Evolutionary conservation across 30 jellyfish, hydroid and myxozoan species (phyloP).

Genomic region (Aurelia aurita complex sp. Pacific): DNA sequence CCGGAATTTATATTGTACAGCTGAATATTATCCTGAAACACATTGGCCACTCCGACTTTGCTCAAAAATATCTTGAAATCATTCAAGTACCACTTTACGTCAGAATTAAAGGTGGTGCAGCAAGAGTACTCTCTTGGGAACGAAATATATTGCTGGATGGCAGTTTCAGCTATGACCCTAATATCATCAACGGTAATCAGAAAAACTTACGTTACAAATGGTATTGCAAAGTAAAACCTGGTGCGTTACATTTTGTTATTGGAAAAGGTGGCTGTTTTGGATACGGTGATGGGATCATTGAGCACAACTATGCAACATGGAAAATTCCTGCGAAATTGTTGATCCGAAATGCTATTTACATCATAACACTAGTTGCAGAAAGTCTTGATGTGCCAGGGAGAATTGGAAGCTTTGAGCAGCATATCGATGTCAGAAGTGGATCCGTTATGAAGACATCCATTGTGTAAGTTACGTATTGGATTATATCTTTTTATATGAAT

Average conservation of each 20-base stretch:
- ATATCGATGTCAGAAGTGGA: conserved; percentile 11
- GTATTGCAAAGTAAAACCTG: conserved; percentile 28
- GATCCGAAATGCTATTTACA: conserved; percentile 7
- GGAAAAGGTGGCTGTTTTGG: conserved; percentile 49
- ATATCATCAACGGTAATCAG: not conserved
- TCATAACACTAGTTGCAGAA: not conserved
- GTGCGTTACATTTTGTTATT: conserved; percentile 1
- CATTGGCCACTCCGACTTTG: conserved; percentile 16
- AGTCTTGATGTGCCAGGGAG: conserved; percentile 14
- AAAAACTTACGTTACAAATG: conserved; percentile 11
- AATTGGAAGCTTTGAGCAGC: not conserved
- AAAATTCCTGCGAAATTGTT: conserved; percentile 24
- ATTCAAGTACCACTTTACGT: conserved; percentile 6
- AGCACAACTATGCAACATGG: conserved; percentile 1
- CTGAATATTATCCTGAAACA: not conserved
- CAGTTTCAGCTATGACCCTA: conserved; percentile 20
- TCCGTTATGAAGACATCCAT: conserved; percentile 4
- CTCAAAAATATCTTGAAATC: conserved; percentile 13
- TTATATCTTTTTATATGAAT: no score
- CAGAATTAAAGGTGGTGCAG: not conserved
- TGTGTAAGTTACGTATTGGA: no score
- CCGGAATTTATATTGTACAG: conserved; percentile 10
- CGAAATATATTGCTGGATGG: conserved; percentile 11
- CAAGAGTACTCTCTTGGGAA: conserved; percentile 12
- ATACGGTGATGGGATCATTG: conserved; percentile 10